phyloP scores from a whole-genome alignment of 2,113 vertebrate species.

The Callocephalon fimbriatum region DNA sequence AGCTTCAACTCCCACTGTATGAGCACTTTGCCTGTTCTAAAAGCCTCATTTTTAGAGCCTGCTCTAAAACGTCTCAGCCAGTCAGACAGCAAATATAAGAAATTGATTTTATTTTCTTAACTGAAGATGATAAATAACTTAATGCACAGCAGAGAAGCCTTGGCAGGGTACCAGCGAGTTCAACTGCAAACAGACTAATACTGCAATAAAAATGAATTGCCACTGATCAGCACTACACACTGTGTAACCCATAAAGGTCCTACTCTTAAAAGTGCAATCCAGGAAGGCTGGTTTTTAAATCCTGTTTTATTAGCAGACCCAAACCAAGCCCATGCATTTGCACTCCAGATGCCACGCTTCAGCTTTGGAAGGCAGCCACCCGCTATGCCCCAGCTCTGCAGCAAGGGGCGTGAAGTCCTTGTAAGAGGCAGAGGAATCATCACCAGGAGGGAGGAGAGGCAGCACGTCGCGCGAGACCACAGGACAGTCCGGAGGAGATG shows the following conservation, averaged over 20 bases:
- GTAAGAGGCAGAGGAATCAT: background rate
- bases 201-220: background rate
- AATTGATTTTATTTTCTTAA: constrained; percentile 4
- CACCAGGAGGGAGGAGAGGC: background rate
- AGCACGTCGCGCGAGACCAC: background rate
- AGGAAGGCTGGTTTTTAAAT: background rate
- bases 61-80: background rate
- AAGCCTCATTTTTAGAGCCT: background rate
- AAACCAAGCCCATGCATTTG: background rate
- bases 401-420: background rate
- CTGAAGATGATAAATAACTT: background rate
- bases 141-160: background rate
- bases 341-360: background rate
- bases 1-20: background rate
- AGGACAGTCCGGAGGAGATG: background rate
- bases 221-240: background rate
- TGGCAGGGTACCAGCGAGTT: background rate
- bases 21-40: background rate
- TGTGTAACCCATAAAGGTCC: background rate
- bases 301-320: background rate
- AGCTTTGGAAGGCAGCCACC: background rate
- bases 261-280: background rate
- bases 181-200: background rate
- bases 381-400: background rate
- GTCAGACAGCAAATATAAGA: background rate